Evolutionary conservation across 2,113 vertebrate species (phyloP).

Genomic region (Cricetomys ansorgei): DNA sequence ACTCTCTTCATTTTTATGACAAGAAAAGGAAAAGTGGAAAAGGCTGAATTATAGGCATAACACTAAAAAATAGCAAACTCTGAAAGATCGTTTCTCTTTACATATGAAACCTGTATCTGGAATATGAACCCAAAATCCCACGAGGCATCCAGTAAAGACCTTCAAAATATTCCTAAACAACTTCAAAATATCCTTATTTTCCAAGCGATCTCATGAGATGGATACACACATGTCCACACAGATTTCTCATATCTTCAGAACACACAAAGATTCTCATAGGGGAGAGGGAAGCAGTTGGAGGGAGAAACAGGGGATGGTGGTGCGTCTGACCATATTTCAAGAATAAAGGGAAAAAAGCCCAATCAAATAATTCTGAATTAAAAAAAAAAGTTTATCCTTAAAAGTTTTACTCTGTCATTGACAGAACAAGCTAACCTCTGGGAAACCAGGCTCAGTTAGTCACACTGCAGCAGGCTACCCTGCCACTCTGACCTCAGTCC

Average conservation of each 20-base stretch:
- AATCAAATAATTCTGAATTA: background rate
- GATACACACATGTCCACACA: background rate
- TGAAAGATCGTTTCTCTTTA: background rate
- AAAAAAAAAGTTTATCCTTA: background rate
- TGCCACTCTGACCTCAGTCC: background rate
- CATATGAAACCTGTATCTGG: background rate
- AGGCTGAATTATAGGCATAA: background rate
- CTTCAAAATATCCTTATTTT: conserved; percentile 49
- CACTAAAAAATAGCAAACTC: background rate
- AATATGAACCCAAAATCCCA: background rate
- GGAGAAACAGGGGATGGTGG: background rate
- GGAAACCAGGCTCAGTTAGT: background rate
- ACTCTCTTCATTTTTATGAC: conserved; percentile 23
- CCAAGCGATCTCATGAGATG: background rate
- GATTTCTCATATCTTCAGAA: conserved; percentile 45
- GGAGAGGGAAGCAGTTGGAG: background rate
- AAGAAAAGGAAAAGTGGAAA: conserved; percentile 12
- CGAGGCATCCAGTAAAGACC: conserved; percentile 15
- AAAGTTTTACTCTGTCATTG: conserved; percentile 16
- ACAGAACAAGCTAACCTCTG: background rate
- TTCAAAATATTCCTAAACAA: conserved; percentile 37
- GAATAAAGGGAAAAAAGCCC: background rate
- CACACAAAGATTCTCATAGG: conserved; percentile 17
- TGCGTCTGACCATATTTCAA: background rate
- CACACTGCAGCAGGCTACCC: background rate